Percentiles rank a stretch among this genome's conserved stretches.
phyloP scores from a whole-genome alignment of 2,113 vertebrate genomes.

The Psammodynastes pulverulentus region DNA sequence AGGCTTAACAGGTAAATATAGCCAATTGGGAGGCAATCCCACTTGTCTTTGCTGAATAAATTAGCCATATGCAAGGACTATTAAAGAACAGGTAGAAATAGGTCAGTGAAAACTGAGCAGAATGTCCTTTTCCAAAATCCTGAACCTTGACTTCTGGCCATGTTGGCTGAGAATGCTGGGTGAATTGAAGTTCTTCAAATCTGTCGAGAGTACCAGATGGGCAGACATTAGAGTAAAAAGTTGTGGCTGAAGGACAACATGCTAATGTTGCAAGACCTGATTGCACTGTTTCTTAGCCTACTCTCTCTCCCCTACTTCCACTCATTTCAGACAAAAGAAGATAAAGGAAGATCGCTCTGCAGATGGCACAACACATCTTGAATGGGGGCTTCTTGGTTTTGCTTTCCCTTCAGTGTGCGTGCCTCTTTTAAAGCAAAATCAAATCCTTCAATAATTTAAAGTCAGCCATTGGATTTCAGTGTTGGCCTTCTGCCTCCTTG shows the following conservation, averaged over 20 bases:
- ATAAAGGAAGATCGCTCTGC: background rate
- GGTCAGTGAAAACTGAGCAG: background rate
- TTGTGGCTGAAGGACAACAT: background rate
- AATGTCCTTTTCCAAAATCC: background rate
- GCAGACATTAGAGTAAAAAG: background rate
- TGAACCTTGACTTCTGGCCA: background rate
- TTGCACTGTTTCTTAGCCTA: background rate
- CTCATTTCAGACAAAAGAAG: background rate
- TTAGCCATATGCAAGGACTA: background rate
- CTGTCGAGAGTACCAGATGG: background rate
- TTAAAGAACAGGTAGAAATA: background rate
- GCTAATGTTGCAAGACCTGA: background rate
- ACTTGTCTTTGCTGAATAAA: background rate
- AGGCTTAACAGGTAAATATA: background rate
- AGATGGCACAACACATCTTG: background rate
- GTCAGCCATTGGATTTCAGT: background rate
- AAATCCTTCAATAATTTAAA: background rate
- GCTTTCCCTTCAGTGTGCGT: background rate
- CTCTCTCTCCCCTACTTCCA: background rate
- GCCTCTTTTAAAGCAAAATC: background rate
- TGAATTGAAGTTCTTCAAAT: background rate
- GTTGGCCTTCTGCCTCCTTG: background rate
- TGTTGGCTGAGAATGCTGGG: background rate
- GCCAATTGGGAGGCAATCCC: background rate
- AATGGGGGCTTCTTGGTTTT: background rate